A percentile compares a stretch with the other conserved stretches of the same genome.
Evolutionary conservation across 2,797 vertebrate genomes (phyloP).

Genomic region (Lindbergichthys nudifrons): DNA sequence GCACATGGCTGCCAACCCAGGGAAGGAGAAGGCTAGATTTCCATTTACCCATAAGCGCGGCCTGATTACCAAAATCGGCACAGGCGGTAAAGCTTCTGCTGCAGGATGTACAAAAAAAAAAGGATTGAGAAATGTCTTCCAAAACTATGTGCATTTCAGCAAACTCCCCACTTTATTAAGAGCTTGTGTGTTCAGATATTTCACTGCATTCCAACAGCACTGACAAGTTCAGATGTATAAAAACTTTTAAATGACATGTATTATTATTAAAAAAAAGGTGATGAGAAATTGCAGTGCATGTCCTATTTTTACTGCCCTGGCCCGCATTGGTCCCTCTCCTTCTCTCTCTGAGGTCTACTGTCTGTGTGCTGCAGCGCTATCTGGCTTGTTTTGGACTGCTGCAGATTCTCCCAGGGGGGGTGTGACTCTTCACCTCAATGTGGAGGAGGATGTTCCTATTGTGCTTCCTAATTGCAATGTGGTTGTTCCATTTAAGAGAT

Average conservation of each 20-base stretch:
- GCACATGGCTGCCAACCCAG: slow-evolving; percentile 77
- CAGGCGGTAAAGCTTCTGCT: slow-evolving; percentile 55
- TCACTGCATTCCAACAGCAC: background rate
- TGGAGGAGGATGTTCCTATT: slow-evolving; percentile 87
- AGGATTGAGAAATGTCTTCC: slow-evolving; percentile 50
- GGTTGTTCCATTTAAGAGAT: slow-evolving; percentile 84
- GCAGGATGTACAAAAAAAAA: slow-evolving; percentile 45
- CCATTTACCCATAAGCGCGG: slow-evolving; percentile 74
- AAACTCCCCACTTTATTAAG: slow-evolving; percentile 40
- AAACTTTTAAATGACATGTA: slow-evolving; percentile 1
- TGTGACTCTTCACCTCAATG: slow-evolving; percentile 83
- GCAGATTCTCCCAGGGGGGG: slow-evolving; percentile 80
- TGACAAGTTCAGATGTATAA: background rate
- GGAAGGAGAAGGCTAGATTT: slow-evolving; percentile 82
- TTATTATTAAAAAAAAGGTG: slow-evolving; percentile 20
- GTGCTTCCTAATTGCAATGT: slow-evolving; percentile 88
- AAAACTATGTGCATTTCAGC: slow-evolving; percentile 40
- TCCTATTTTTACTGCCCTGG: slow-evolving; percentile 52
- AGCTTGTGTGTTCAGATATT: slow-evolving; percentile 6
- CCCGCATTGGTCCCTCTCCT: slow-evolving; percentile 30
- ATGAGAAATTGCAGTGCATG: slow-evolving; percentile 39
- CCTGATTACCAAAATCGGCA: slow-evolving; percentile 75
- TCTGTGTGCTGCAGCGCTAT: slow-evolving; percentile 60
- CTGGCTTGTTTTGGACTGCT: slow-evolving; percentile 81
- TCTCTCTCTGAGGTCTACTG: slow-evolving; percentile 23